A percentile compares a stretch with the other conserved stretches of the same genome.
Conservation (phyloP, 2,113 vertebrate species). For the Zosterops pallidus region DNA sequence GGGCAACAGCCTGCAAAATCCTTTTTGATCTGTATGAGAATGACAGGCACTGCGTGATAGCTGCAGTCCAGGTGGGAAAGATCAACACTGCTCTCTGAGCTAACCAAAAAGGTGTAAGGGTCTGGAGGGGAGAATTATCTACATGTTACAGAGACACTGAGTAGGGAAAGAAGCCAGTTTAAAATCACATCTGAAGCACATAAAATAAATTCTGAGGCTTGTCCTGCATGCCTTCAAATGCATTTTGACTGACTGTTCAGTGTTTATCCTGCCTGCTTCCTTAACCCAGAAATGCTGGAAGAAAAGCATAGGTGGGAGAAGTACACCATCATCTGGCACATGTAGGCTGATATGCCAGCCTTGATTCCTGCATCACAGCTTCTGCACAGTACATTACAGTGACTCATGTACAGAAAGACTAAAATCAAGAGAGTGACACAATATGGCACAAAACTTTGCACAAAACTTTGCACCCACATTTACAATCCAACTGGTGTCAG, state of each 20-base stretch:
- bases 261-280: not conserved
- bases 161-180: not conserved
- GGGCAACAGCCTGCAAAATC: conserved; percentile 12
- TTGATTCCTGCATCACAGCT: not conserved
- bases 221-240: not conserved
- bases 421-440: not conserved
- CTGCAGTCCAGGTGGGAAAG: conserved; percentile 22
- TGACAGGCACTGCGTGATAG: conserved; percentile 20
- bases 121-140: not conserved
- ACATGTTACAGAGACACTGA: not conserved
- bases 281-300: not conserved
- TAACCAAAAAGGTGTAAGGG: not conserved
- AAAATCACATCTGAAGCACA: not conserved
- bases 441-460: not conserved
- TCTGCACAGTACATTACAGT: not conserved
- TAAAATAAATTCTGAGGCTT: not conserved
- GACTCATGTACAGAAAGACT: not conserved
- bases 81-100: not conserved
- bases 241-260: not conserved
- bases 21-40: conserved; percentile 20
- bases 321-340: not conserved
- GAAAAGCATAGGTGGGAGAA: not conserved
- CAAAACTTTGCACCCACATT: not conserved
- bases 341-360: not conserved
- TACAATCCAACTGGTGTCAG: not conserved